These are phyloP conservation scores for Nyctalus aviator DNA, from an alignment of 2,797 vertebrate genomes.

Conservation along the genomic window DNA sequence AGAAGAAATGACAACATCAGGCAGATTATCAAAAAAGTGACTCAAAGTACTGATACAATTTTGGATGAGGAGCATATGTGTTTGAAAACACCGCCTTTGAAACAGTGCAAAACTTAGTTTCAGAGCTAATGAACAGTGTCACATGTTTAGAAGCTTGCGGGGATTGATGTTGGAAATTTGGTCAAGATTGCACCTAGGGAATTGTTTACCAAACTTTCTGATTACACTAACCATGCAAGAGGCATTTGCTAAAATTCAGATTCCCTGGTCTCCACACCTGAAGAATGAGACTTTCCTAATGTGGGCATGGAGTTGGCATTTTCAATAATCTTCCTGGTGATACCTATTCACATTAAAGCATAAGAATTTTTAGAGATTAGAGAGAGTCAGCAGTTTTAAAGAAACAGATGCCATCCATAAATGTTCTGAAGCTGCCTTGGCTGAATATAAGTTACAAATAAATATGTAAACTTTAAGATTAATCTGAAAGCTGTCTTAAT, in stretches of 20 bases:
- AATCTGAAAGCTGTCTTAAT: background rate
- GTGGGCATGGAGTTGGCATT: background rate
- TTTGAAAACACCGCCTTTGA: background rate
- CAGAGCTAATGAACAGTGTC: background rate
- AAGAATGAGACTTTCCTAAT: background rate
- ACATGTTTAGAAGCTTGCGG: background rate
- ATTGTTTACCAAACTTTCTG: background rate
- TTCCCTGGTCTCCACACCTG: background rate
- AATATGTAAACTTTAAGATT: background rate
- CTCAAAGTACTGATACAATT: background rate
- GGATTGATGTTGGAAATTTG: background rate
- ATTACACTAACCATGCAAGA: background rate
- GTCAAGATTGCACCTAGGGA: background rate
- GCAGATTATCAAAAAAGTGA: background rate
- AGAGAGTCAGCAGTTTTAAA: background rate
- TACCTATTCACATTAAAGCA: background rate
- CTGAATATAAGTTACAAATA: background rate
- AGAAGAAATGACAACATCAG: background rate
- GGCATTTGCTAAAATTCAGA: background rate
- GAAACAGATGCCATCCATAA: conserved; percentile 13
- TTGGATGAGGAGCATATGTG: background rate
- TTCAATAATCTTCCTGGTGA: background rate
- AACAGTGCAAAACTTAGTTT: background rate
- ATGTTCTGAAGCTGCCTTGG: background rate
- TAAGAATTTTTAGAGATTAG: background rate